Evolutionary conservation across 2,888 invertebrate genomes (phyloP), one percentile per base, ranked within the genome.

Genomic region (Cyrtodaria siliqua): DNA sequence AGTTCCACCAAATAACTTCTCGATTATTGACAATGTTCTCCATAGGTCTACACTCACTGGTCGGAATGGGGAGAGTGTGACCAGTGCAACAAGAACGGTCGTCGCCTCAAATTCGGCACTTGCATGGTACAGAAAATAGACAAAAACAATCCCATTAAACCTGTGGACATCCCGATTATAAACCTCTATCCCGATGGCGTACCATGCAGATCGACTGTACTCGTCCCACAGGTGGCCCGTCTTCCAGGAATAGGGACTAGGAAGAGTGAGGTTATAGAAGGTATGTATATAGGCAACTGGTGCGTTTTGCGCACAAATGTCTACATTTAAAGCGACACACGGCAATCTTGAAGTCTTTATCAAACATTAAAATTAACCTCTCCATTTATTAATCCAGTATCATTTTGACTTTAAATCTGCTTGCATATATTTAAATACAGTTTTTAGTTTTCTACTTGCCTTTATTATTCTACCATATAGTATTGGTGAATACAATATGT

Each of bases 11-110:
- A n/a, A n/a, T n/a, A n/a, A n/a, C n/a, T n/a, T n/a, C n/a, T n/a
- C n/a, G n/a, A n/a, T n/a, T n/a, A n/a, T n/a, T n/a, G n/a, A n/a
- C n/a, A n/a, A n/a, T n/a, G n/a, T n/a, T n/a, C n/a, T n/a, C 3
- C 18, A 63, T 86, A 91, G 67, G 73, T 95, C 56, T 94, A 93
- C 81, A 95, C 94, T 0, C 91, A 92, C 8, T 96, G 96, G 96
- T 93, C 94, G 0, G 87, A 92, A 0, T 96, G 96, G 96, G 95
- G 95, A 8, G 91, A 94, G 29, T 96, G 96, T 90, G 95, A 95
- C 72, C 92, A 90, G 9, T 96, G 96, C 84, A 94, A 93, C 42
- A 90, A 87, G 60, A 94, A 95, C 26, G 96, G 96, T 4, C 93
- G 94, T 81, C 92, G 94, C 75, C 92, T 94, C 29, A 94, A 95